Conservation (phyloP, 1,140 invertebrate genomes). For the Bombus impatiens region DNA sequence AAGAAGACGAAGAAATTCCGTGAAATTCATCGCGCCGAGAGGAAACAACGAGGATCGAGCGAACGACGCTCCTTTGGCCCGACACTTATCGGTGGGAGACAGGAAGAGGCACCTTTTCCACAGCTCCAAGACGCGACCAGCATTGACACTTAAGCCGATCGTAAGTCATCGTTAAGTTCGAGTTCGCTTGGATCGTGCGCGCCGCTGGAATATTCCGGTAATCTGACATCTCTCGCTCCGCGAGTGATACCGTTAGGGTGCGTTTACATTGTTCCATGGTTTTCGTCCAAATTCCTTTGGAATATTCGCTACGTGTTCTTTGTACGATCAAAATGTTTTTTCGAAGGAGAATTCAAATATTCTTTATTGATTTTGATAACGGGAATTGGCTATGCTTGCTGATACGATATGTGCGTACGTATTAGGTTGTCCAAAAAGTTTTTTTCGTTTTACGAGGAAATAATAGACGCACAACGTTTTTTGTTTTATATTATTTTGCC, state of each 20-base stretch:
- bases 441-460: no score
- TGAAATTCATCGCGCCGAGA: background rate
- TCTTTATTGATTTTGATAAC: background rate
- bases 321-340: background rate
- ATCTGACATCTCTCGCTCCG: conserved; percentile 44
- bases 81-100: conserved; percentile 38
- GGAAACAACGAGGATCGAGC: background rate
- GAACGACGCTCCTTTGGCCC: background rate
- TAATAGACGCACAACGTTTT: no score
- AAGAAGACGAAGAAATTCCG: conserved; percentile 9
- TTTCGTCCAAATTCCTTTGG: background rate
- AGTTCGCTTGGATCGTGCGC: conserved; percentile 12
- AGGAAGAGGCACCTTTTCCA: conserved; percentile 45
- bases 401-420: no score
- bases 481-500: no score
- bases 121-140: conserved; percentile 12
- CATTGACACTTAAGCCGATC: conserved; percentile 56
- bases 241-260: conserved; percentile 32
- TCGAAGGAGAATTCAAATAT: background rate
- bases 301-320: background rate
- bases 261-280: background rate
- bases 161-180: conserved; percentile 61
- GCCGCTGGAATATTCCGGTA: conserved; percentile 13
- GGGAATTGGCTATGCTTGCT: background rate
- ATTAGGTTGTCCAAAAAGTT: no score